Evolutionary conservation across 2,113 vertebrate genomes (phyloP).

Genomic region (Brienomyrus longianalis): DNA sequence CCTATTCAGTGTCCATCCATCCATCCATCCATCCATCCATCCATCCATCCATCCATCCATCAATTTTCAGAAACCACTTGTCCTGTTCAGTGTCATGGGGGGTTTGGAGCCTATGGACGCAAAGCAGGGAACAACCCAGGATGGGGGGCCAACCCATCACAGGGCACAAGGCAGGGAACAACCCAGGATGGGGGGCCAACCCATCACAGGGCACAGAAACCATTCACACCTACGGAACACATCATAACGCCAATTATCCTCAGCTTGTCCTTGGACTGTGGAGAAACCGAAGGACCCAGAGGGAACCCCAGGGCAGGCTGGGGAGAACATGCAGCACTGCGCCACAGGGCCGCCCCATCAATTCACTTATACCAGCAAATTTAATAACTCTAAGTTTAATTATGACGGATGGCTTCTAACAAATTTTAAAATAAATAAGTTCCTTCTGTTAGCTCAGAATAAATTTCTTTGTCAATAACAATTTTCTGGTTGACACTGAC

Average conservation of each 20-base stretch:
- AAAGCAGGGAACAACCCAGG: neutral
- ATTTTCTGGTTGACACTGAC: conserved; percentile 1
- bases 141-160: no score
- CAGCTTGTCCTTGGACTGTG: neutral
- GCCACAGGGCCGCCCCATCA: neutral
- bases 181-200: neutral
- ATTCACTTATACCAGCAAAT: neutral
- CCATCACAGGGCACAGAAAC: neutral
- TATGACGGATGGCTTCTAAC: neutral
- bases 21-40: neutral
- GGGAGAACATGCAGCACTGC: neutral
- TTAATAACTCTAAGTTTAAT: neutral
- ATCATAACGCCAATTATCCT: neutral
- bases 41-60: no score
- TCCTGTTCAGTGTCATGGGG: neutral
- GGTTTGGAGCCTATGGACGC: neutral
- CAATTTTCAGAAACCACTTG: neutral
- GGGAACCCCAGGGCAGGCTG: neutral
- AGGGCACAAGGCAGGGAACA: no score
- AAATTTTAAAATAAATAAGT: conserved; percentile 8
- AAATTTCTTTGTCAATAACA: conserved; percentile 13
- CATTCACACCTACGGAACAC: neutral
- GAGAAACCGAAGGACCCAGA: neutral
- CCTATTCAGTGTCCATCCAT: neutral
- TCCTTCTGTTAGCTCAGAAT: neutral